Evolutionary conservation across 53 echinoderm and acorn worm species (phyloP).

Genomic region (Astropecten irregularis): DNA sequence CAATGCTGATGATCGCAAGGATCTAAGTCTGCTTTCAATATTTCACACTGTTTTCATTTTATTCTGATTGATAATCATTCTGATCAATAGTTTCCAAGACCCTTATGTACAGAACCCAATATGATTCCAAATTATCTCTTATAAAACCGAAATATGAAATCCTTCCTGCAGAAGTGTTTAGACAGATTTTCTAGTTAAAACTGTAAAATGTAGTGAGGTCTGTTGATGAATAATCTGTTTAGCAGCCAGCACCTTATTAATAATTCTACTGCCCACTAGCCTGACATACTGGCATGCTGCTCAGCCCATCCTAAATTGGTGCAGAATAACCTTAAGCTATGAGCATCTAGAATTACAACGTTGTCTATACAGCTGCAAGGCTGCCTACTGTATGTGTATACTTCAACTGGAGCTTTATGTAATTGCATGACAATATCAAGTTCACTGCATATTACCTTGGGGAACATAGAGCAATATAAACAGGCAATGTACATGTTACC

Average conservation of each 20-base stretch:
- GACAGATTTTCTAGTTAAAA: too few relatives aligned
- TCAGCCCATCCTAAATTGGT: not conserved
- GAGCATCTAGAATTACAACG: conserved; percentile 1
- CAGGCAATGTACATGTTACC: not conserved
- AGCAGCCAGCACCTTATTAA: conserved; percentile 8
- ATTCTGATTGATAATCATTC: too few relatives aligned
- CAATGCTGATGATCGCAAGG: too few relatives aligned
- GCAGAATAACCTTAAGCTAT: conserved; percentile 15
- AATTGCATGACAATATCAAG: conserved; percentile 45
- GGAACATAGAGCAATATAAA: not conserved
- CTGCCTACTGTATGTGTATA: conserved; percentile 4
- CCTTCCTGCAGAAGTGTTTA: too few relatives aligned
- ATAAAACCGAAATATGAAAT: too few relatives aligned
- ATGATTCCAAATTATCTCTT: too few relatives aligned
- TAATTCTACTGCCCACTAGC: not conserved
- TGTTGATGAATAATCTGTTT: too few relatives aligned
- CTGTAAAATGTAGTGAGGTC: too few relatives aligned
- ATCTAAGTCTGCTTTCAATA: too few relatives aligned
- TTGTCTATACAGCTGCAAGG: conserved; percentile 20
- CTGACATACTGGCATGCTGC: not conserved
- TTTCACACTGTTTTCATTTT: too few relatives aligned
- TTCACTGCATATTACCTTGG: not conserved
- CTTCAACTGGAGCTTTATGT: not conserved
- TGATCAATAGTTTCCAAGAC: too few relatives aligned
- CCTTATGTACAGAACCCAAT: too few relatives aligned